These are phyloP conservation scores for Cheilinus undulatus DNA, from an alignment of 2,113 vertebrate species.

Conservation along the genomic window DNA sequence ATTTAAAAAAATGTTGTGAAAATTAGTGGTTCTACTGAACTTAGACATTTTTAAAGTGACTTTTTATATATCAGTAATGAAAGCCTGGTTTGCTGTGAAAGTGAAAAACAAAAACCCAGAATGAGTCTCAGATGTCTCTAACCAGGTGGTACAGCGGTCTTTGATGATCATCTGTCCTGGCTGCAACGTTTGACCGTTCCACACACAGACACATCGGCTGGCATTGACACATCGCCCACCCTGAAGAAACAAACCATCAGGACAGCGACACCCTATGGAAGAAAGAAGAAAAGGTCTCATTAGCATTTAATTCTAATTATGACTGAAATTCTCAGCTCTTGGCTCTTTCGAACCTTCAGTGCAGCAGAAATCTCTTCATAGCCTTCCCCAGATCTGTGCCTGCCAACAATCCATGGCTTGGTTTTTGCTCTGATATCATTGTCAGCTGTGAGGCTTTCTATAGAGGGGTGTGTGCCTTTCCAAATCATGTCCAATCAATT, in stretches of 20 bases:
- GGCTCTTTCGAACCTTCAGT: no score
- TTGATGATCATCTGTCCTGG: constrained; percentile 78
- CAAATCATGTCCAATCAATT: no score
- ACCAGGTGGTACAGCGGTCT: constrained; percentile 88
- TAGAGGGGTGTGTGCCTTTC: no score
- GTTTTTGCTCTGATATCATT: no score
- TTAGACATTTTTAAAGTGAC: no score
- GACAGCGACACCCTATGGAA: constrained; percentile 88
- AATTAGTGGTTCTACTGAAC: no score
- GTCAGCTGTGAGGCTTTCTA: no score
- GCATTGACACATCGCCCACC: constrained; percentile 82
- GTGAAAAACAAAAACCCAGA: background rate
- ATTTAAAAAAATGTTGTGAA: no score
- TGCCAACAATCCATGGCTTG: no score
- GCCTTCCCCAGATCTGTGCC: no score
- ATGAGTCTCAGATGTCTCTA: constrained; percentile 7
- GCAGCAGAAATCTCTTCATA: no score
- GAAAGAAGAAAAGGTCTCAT: background rate
- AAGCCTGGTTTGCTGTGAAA: background rate
- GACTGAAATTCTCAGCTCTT: no score
- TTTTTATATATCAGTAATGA: constrained; percentile 3
- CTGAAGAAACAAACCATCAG: constrained; percentile 82
- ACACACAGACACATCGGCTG: constrained; percentile 86
- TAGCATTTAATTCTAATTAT: background rate
- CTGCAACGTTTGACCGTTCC: constrained; percentile 62